Base-by-base conservation (phyloP, 2,113 vertebrate species). In the Istiophorus platypterus region DNA sequence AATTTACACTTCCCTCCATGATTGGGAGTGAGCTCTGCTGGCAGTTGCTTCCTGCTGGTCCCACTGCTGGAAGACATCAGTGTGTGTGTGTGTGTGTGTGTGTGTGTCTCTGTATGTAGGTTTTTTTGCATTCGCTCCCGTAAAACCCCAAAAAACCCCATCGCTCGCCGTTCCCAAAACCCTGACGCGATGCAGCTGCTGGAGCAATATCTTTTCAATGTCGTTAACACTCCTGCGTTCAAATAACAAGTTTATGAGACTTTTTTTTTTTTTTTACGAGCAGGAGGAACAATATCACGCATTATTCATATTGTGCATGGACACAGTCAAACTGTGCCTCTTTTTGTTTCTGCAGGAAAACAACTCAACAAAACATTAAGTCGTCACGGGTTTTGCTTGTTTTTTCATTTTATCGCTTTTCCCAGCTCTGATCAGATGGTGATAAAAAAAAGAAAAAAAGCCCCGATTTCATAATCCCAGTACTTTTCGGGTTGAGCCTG, bases 141-240 rank as follows among this genome's bases (percentile, higher is more conserved):
- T n/a, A n/a, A n/a, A n/a, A n/a, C n/a, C n/a, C n/a, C n/a, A n/a
- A n/a, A n/a, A n/a, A n/a, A n/a, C n/a, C n/a, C n/a, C n/a, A n/a
- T n/a, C n/a, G n/a, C n/a, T n/a, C n/a, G 75, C 66, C 41, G 34
- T 58, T 73, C 29, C 78, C 18, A n/a, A 57, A 58, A 72, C n/a
- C n/a, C 51, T 34, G 61, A 72, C 8, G 12, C n/a, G 24, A 24
- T 72, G 73, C 85, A 90, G 79, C 89, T 87, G 89, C 65, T 62
- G 72, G 66, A 78, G 54, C 2, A 7, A 88, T 80, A 82, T 72
- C 72, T 78, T 29, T 2, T 80, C 51, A 34, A 2, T 29, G 68
- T 26, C 22, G 62, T 73, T 67, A 59, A 68, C 47, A 31, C 67
- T 68, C 4, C 15, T n/a, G 18, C 3, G 5, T 83, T 78, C 49